Evolutionary conservation across 2,888 invertebrate genomes (phyloP).

Genomic region (Noctua pronuba): DNA sequence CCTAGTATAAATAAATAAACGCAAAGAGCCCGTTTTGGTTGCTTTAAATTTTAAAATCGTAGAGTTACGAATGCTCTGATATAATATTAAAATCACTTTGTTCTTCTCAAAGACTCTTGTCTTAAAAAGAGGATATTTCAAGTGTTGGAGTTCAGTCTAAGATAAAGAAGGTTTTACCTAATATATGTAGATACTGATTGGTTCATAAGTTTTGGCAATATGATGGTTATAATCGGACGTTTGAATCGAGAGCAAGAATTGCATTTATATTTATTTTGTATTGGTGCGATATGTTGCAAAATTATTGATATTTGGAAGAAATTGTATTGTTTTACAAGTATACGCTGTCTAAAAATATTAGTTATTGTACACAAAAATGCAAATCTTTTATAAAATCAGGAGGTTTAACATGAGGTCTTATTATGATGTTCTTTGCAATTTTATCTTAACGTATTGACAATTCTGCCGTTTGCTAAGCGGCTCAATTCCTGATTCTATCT

Average conservation of each 20-base stretch:
- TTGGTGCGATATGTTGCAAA: conserved; percentile 71
- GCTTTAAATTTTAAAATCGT: conserved; percentile 1
- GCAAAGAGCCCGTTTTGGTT: background rate
- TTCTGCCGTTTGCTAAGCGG: background rate
- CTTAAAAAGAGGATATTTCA: conserved; percentile 10
- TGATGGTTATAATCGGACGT: conserved; percentile 75
- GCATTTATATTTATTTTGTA: conserved; percentile 84
- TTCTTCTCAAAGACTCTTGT: conserved; percentile 5
- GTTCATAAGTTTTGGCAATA: conserved; percentile 43
- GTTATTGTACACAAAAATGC: conserved; percentile 49
- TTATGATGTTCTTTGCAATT: too few relatives aligned
- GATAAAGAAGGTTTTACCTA: conserved; percentile 16
- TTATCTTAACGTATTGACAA: too few relatives aligned
- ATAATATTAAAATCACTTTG: background rate
- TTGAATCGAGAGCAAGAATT: conserved; percentile 75
- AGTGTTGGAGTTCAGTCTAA: conserved; percentile 40
- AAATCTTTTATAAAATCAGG: conserved; percentile 29
- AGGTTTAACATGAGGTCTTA: conserved; percentile 21
- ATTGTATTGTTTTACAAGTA: conserved; percentile 62
- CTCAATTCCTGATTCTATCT: background rate
- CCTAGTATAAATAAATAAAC: background rate
- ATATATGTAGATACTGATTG: conserved; percentile 68
- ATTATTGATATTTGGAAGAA: conserved; percentile 56
- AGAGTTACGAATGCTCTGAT: background rate
- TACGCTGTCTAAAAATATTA: conserved; percentile 59